phyloP scores from a whole-genome alignment of 2,797 vertebrate genomes.

The Melanotaenia parkinsoni region DNA sequence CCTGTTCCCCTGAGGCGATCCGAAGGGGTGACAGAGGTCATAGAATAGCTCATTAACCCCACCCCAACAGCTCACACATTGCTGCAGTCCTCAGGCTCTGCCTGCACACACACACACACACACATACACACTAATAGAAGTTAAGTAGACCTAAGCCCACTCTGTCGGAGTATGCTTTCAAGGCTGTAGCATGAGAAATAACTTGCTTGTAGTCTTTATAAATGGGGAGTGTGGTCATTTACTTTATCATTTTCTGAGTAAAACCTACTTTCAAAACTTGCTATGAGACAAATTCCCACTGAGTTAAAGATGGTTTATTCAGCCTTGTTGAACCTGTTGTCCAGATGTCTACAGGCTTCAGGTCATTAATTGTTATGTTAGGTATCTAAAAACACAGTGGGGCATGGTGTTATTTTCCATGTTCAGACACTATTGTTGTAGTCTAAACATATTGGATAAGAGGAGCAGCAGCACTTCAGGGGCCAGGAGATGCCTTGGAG shows the following conservation, averaged over 20 bases:
- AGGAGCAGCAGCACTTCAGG: conserved; percentile 74
- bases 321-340: conserved; percentile 59
- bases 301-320: conserved; percentile 38
- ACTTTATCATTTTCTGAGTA: not conserved
- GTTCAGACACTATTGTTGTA: conserved; percentile 74
- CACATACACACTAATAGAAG: conserved; percentile 72
- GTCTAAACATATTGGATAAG: conserved; percentile 83
- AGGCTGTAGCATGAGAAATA: conserved; percentile 52
- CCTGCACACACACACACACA: conserved; percentile 48
- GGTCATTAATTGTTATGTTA: conserved; percentile 76
- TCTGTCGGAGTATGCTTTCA: conserved; percentile 60
- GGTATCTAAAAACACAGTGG: conserved; percentile 67
- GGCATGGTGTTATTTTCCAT: conserved; percentile 72
- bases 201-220: conserved; percentile 35
- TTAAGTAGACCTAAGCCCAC: conserved; percentile 76
- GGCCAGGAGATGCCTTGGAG: conserved; percentile 79
- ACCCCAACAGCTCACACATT: conserved; percentile 78
- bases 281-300: conserved; percentile 3
- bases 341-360: conserved; percentile 72
- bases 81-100: conserved; percentile 69
- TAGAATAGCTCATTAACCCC: conserved; percentile 83
- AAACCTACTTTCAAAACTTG: conserved; percentile 2
- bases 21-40: conserved; percentile 78
- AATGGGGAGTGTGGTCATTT: not conserved
- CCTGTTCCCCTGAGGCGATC: conserved; percentile 72